phyloP scores from a whole-genome alignment of 2,113 vertebrate species.

The Dicentrarchus labrax region DNA sequence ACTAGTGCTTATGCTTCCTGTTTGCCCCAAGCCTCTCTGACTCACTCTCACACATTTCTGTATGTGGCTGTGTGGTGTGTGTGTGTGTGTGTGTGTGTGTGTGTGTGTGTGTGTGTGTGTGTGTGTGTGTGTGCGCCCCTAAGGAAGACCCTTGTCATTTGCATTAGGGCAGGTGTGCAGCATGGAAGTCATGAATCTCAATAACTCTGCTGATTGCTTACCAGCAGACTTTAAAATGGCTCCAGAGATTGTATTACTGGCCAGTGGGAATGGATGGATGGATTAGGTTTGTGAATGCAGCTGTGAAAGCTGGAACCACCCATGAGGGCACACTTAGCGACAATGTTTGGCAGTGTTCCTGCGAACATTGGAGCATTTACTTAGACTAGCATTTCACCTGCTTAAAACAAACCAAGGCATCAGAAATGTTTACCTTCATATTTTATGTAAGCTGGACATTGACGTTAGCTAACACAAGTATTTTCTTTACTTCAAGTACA shows the following conservation, averaged over 20 bases:
- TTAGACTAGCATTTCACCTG: neutral
- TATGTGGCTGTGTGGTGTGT: neutral
- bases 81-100: slow-evolving; percentile 6
- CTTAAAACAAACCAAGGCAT: neutral
- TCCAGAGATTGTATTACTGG: slow-evolving; percentile 44
- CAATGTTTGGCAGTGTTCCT: neutral
- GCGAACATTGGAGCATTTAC: neutral
- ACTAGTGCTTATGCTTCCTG: neutral
- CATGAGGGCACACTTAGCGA: neutral
- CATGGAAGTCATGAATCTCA: slow-evolving; percentile 68
- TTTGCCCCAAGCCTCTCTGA: slow-evolving; percentile 4
- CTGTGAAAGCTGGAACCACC: neutral
- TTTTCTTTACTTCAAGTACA: neutral
- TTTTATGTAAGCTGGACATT: neutral
- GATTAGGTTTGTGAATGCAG: slow-evolving; percentile 6
- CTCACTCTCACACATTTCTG: neutral
- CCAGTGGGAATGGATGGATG: slow-evolving; percentile 16
- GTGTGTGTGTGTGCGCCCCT: neutral
- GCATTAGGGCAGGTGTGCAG: slow-evolving; percentile 57
- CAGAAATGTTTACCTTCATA: neutral
- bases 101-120: slow-evolving; percentile 4
- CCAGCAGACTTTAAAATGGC: slow-evolving; percentile 50
- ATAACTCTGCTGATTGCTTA: slow-evolving; percentile 61
- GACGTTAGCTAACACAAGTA: neutral
- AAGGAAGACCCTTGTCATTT: slow-evolving; percentile 43